Conservation (phyloP, 2,113 vertebrate species). For the Eublepharis macularius region DNA sequence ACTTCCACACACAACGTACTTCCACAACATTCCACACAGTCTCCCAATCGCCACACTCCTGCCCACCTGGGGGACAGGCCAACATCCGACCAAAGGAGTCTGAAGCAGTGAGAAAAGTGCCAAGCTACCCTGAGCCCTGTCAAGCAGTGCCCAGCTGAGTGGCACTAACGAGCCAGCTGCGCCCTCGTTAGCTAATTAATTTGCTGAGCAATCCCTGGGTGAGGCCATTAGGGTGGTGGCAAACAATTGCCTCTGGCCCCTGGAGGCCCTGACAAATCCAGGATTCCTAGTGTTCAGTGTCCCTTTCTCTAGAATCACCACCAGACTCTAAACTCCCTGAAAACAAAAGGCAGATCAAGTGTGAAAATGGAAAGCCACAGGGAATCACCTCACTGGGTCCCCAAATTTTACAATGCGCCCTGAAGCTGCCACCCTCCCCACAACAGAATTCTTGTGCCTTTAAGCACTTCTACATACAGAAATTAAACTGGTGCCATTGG, state of each 20-base stretch:
- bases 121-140: background rate
- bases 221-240: conserved; percentile 14
- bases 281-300: background rate
- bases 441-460: background rate
- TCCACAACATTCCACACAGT: background rate
- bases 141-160: background rate
- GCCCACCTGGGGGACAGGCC: background rate
- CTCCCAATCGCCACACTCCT: background rate
- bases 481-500: background rate
- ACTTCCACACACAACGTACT: too few species aligned
- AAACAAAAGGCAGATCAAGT: background rate
- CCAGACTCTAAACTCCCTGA: background rate
- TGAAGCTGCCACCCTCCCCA: background rate
- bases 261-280: background rate
- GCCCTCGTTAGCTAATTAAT: conserved; percentile 10
- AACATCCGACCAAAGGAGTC: background rate
- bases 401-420: background rate
- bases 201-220: conserved; percentile 14
- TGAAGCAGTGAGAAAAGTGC: background rate
- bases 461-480: background rate
- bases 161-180: background rate
- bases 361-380: too few species aligned
- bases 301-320: background rate
- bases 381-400: background rate
- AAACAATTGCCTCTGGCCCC: background rate